Percentiles rank a stretch among this genome's conserved stretches.
phyloP scores from a whole-genome alignment of 2,797 vertebrate genomes.

The Halcyon badia region DNA sequence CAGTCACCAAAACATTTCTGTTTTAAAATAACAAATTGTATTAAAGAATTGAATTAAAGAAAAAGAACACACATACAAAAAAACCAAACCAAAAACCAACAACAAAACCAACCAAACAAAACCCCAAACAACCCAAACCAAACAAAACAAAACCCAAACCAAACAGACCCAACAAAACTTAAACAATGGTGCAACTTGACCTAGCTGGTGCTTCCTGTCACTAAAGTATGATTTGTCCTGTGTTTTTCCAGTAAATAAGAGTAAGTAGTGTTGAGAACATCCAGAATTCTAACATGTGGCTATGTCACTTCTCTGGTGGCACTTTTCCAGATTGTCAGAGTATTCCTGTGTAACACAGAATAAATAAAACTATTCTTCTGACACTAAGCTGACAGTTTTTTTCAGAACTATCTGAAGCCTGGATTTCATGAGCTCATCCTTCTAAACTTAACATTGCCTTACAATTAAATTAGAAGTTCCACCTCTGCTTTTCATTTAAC shows the following conservation, averaged over 20 bases:
- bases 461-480: not conserved
- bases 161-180: too few relatives aligned
- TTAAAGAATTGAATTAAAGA: too few relatives aligned
- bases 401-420: not conserved
- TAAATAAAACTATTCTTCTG: not conserved
- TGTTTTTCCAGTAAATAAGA: not conserved
- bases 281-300: not conserved
- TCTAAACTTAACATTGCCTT: not conserved
- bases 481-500: not conserved
- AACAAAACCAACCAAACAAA: not conserved
- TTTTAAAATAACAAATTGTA: not conserved
- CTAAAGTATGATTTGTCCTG: not conserved
- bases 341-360: not conserved
- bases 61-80: not conserved
- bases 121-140: too few relatives aligned
- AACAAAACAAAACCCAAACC: too few relatives aligned
- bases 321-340: not conserved
- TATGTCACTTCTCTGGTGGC: not conserved
- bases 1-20: not conserved
- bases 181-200: not conserved
- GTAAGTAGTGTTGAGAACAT: rapidly evolving
- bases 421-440: not conserved
- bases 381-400: not conserved
- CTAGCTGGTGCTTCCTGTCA: not conserved
- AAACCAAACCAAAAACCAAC: not conserved